These are phyloP conservation scores for Rotaria magnacalcarata DNA, from an alignment of 2,888 invertebrate genomes.

Conservation along the genomic window DNA sequence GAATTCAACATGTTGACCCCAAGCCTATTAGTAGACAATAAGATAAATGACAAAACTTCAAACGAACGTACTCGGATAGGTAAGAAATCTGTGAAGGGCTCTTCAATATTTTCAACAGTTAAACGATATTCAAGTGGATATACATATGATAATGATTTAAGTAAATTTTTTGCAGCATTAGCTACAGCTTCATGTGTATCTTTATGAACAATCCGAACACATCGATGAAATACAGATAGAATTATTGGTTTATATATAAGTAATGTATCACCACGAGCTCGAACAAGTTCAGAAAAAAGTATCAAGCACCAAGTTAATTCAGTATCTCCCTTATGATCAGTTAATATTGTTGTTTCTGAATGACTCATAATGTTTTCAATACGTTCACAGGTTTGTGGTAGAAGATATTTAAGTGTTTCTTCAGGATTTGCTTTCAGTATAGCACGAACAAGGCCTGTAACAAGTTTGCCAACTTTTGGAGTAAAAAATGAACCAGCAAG, in stretches of 20 bases:
- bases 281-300: slow-evolving; percentile 61
- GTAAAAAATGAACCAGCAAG: too few relatives aligned
- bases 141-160: slow-evolving; percentile 65
- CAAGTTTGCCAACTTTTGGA: too few relatives aligned
- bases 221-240: slow-evolving; percentile 68
- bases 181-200: slow-evolving; percentile 68
- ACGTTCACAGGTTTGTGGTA: too few relatives aligned
- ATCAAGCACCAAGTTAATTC: too few relatives aligned
- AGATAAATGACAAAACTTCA: too few relatives aligned
- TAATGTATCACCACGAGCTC: slow-evolving; percentile 67
- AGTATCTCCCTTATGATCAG: too few relatives aligned
- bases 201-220: slow-evolving; percentile 68
- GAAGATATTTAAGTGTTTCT: too few relatives aligned
- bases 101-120: slow-evolving; percentile 65
- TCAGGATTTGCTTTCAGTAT: too few relatives aligned
- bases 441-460: too few relatives aligned
- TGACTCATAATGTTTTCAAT: too few relatives aligned
- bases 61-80: slow-evolving; percentile 65
- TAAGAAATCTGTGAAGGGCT: slow-evolving; percentile 55
- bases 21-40: too few relatives aligned
- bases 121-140: slow-evolving; percentile 65
- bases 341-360: too few relatives aligned
- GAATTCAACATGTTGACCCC: slow-evolving; percentile 61
- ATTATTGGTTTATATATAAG: slow-evolving; percentile 68
- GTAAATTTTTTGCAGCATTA: slow-evolving; percentile 65